A percentile compares a stretch with the other conserved stretches of the same genome.
phyloP scores from a whole-genome alignment of 2,888 invertebrate species.

The Tanytarsus gracilentus region DNA sequence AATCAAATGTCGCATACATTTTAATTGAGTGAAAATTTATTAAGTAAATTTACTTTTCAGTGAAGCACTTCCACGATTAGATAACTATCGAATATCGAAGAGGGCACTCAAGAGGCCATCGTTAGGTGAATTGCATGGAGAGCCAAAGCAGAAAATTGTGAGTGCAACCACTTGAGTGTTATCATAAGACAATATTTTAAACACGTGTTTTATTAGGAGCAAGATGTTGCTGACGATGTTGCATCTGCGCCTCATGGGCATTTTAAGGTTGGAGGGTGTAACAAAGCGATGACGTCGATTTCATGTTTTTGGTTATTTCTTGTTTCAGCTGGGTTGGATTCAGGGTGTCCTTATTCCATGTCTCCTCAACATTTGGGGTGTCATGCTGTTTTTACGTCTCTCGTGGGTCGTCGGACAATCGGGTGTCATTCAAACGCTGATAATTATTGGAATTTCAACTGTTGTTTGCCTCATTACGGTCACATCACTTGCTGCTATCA shows the following conservation, averaged over 20 bases:
- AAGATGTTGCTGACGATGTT: not conserved
- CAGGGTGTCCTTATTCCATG: conserved; percentile 86
- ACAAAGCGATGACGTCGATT: too few species aligned
- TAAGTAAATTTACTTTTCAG: too few species aligned
- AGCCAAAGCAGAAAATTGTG: conserved; percentile 35
- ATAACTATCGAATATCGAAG: conserved; percentile 72
- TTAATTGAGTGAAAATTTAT: too few species aligned
- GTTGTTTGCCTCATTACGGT: conserved; percentile 79
- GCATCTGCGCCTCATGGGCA: not conserved
- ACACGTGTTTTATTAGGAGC: conserved; percentile 3
- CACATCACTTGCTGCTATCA: conserved; percentile 75
- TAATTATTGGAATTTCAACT: conserved; percentile 74
- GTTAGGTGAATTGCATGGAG: conserved; percentile 72
- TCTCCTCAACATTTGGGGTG: conserved; percentile 96
- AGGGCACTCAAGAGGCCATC: conserved; percentile 72
- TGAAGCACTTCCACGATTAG: conserved; percentile 71
- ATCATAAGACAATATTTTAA: not conserved
- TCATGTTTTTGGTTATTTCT: too few species aligned
- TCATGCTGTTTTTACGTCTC: conserved; percentile 94
- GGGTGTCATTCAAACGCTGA: conserved; percentile 62
- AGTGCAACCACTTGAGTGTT: not conserved
- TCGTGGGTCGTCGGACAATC: conserved; percentile 97
- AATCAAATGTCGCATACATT: too few species aligned
- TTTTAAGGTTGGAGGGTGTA: too few species aligned
- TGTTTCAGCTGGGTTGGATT: conserved; percentile 90